Evolutionary conservation across 2,113 vertebrate genomes (phyloP), one percentile per base, ranked within the genome.

Genomic region (Pollachius pollachius): DNA sequence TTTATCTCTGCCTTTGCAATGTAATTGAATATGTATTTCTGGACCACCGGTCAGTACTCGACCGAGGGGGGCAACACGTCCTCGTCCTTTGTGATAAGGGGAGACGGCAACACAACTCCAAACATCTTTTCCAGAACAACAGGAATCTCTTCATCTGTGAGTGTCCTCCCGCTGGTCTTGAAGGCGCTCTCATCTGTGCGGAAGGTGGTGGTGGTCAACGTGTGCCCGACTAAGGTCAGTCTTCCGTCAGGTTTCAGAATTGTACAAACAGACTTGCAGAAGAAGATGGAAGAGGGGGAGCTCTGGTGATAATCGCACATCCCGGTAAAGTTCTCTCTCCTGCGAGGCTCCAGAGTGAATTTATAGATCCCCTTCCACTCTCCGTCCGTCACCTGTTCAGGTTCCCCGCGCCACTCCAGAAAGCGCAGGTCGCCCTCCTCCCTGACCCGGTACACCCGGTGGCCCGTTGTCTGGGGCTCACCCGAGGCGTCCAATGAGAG

Each of bases 261-360:
- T 1, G 83, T 83, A 73, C 93, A 94, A 41, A 94, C 61, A 23
- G 92, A 91, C 78, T 92, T 92, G 86, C 90, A 90, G 85, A 87
- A 89, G 75, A 92, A 86, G 54, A 92, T 2, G 15, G 90, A 92
- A 65, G 71, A 70, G 0, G 86, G 87, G 0, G 92, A 93, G 23
- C 57, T 89, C 81, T 94, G 93, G 63, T 94, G 93, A 71, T 92
- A 93, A 5, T 74, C 56, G 64, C 91, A 93, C 92, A 92, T 94
- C 62, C 79, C 67, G 0, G 5, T 48, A 21, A 92, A 94, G 57
- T 94, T 90, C 18, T 89, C 89, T 71, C 79, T 37, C 16, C 60
- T 9, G 25, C 78, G 60, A n/a, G 86, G 79, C 13, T 89, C 71
- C 0, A 94, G 79, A 0, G 87, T 92, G 75, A 94, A 94, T 76